Conservation (phyloP, 1,140 invertebrate genomes). For the Prorops nasuta region DNA sequence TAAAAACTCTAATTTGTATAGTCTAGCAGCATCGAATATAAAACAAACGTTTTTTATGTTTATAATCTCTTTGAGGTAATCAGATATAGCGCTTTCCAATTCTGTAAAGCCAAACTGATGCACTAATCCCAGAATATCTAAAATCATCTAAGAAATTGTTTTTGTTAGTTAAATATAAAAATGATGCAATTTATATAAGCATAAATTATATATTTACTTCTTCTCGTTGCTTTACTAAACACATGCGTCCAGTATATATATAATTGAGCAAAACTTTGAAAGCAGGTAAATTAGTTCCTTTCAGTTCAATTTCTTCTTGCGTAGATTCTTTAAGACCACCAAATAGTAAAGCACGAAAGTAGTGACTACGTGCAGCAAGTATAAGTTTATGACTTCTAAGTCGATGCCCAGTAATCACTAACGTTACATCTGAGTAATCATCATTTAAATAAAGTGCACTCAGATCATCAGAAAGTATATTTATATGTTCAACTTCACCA, state of each 20-base stretch:
- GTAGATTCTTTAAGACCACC: constrained; percentile 89
- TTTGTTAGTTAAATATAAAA: constrained; percentile 2
- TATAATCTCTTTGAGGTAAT: constrained; percentile 87
- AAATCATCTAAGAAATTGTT: constrained; percentile 32
- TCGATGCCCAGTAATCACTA: constrained; percentile 80
- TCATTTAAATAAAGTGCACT: constrained; percentile 79
- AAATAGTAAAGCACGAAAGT: constrained; percentile 87
- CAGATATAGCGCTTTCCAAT: constrained; percentile 86
- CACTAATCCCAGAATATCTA: constrained; percentile 66
- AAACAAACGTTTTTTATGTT: constrained; percentile 87
- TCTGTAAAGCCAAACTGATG: constrained; percentile 95
- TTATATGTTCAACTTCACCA: constrained; percentile 24
- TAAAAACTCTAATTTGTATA: constrained; percentile 68
- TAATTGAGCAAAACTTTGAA: constrained; percentile 92
- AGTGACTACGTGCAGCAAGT: constrained; percentile 89
- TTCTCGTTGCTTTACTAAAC: constrained; percentile 73
- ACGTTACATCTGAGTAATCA: constrained; percentile 88
- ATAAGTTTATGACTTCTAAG: constrained; percentile 90
- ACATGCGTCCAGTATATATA: constrained; percentile 92
- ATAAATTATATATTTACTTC: constrained; percentile 33
- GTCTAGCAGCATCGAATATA: constrained; percentile 86
- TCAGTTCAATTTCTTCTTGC: constrained; percentile 77
- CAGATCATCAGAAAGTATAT: constrained; percentile 45
- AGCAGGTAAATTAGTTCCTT: constrained; percentile 80
- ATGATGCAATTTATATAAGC: background rate